Evolutionary conservation across 1,140 invertebrate genomes (phyloP), one percentile per base, ranked within the genome.

Genomic region (Odontomachus brunneus): DNA sequence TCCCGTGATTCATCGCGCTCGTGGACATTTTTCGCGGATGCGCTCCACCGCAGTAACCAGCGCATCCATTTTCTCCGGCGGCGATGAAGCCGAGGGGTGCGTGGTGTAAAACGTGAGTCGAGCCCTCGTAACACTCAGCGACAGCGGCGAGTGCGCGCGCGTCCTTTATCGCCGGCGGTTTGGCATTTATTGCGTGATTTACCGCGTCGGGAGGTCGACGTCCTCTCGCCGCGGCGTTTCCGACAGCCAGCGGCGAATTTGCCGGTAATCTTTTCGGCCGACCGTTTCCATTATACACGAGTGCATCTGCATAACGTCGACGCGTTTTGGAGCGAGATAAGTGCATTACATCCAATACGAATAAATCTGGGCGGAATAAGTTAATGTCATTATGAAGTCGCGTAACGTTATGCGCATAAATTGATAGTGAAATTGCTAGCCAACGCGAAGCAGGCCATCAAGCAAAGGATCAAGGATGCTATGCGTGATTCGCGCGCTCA

Each of bases 111-210:
- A 83, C 15, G 48, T 53, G 65, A 83, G 38, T 11, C 53, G n/a
- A n/a, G n/a, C 62, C 4, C 44, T 48, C 67, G 51, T 72, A 76
- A 73, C 60, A 66, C 26, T 65, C 55, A 48, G 9, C 22, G 82
- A 84, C 49, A 72, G 49, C 65, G 65, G 63, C 48, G 59, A 0
- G 44, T 75, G n/a, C 60, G 3, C 29, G 33, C 65, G 22, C 75
- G 73, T 33, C 44, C 78, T 82, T 81, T 66, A 55, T 53, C 55
- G 78, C 44, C 62, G 57, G 67, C 7, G 57, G 55, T 84, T 87
- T 75, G 51, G 51, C 82, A 87, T 86, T 87, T 80, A 84, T 74
- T 55, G 62, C 62, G 67, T 80, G 86, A 87, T 87, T 87, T 87
- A 80, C 55, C 69, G 24, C 29, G 57, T 71, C 38, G 75, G 29